Evolutionary conservation across 2,888 invertebrate species (phyloP).

Genomic region (Celastrina argiolus): DNA sequence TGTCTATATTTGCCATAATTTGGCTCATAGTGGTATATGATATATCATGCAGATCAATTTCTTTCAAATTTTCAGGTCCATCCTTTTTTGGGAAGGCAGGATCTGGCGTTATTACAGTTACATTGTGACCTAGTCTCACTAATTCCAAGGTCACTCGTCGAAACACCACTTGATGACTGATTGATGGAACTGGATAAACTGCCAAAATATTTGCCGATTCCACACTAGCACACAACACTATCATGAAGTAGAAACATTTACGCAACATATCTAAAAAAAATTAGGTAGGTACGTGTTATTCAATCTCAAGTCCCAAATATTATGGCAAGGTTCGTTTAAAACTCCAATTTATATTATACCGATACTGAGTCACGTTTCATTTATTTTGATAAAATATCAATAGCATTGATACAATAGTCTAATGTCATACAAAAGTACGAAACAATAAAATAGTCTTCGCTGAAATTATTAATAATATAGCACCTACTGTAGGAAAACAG

Average conservation of each 20-base stretch:
- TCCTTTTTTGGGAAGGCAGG: slow-evolving; percentile 44
- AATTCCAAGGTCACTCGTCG: slow-evolving; percentile 52
- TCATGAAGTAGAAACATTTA: neutral
- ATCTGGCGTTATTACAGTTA: slow-evolving; percentile 56
- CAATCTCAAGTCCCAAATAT: neutral
- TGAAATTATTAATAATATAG: too few species aligned
- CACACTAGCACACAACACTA: neutral
- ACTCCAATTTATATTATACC: too few species aligned
- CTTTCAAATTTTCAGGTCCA: slow-evolving; percentile 47
- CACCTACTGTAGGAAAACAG: too few species aligned
- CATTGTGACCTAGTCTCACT: slow-evolving; percentile 56
- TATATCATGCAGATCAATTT: slow-evolving; percentile 48
- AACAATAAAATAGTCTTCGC: too few species aligned
- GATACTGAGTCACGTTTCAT: too few species aligned
- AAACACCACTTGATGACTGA: slow-evolving; percentile 63
- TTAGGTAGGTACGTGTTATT: neutral
- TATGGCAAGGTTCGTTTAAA: neutral
- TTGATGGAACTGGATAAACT: slow-evolving; percentile 51
- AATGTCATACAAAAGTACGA: too few species aligned
- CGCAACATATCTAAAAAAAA: neutral
- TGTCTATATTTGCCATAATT: neutral
- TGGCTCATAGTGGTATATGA: slow-evolving; percentile 36
- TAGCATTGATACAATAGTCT: too few species aligned
- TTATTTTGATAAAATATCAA: too few species aligned
- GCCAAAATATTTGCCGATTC: slow-evolving; percentile 42